phyloP scores from a whole-genome alignment of 2,888 invertebrate species.

The Drosophila greeni region DNA sequence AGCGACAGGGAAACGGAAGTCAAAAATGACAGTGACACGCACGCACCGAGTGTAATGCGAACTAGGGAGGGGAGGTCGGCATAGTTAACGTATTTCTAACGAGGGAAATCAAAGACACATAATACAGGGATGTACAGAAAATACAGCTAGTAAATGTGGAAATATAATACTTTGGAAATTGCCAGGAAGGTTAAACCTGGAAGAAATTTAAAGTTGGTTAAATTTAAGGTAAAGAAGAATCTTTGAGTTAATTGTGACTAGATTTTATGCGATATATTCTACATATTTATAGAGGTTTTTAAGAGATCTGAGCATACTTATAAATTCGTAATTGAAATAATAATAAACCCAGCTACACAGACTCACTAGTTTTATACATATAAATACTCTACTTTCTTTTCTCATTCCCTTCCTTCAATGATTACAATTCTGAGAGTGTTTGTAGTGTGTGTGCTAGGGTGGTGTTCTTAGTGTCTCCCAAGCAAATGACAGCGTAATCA shows the following conservation, averaged over 20 bases:
- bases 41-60: constrained; percentile 29
- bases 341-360: too few species aligned
- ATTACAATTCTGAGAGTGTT: not conserved
- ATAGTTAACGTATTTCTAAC: constrained; percentile 65
- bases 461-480: constrained; percentile 2
- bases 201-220: not conserved
- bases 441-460: not conserved
- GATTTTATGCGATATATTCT: not conserved
- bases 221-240: too few species aligned
- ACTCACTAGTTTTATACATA: not conserved
- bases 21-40: constrained; percentile 59
- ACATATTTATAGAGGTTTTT: not conserved
- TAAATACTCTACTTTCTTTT: too few species aligned
- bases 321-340: too few species aligned
- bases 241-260: not conserved
- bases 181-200: not conserved
- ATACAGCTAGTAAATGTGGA: not conserved
- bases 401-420: not conserved
- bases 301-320: not conserved
- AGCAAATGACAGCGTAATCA: constrained; percentile 54
- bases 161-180: not conserved
- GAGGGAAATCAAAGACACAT: constrained; percentile 23
- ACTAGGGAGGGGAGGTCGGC: not conserved
- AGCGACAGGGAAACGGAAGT: constrained; percentile 49
- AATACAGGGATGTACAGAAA: not conserved